Conservation (phyloP, 2,113 vertebrate genomes). For the Semicossyphus pulcher region DNA sequence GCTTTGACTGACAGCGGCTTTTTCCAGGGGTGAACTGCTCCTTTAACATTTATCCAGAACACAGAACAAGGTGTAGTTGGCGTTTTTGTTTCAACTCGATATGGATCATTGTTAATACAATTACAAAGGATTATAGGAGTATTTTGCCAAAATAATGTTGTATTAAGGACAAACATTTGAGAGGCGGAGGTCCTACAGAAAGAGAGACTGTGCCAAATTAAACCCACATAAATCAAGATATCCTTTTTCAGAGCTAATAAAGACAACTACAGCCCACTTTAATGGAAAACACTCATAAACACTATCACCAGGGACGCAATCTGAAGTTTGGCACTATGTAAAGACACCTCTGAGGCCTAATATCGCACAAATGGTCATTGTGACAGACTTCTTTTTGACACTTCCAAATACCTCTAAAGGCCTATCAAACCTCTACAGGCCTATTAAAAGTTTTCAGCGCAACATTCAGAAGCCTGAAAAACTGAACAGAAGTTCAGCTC, state of each 20-base stretch:
- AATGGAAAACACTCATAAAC: conserved; percentile 9
- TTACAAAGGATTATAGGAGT: no score
- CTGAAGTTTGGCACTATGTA: not conserved
- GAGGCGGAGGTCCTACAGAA: no score
- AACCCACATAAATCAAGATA: conserved; percentile 19
- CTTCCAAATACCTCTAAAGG: not conserved
- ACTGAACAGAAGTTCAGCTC: conserved; percentile 6
- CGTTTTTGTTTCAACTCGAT: no score
- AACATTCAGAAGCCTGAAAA: not conserved
- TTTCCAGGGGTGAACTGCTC: no score
- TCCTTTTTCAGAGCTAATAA: conserved; percentile 24
- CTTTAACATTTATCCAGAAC: no score
- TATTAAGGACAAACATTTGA: no score
- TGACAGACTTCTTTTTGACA: not conserved
- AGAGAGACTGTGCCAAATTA: not conserved
- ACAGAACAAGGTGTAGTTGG: no score
- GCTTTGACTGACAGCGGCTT: no score
- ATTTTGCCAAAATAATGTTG: no score
- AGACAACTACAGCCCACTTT: not conserved
- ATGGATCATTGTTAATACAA: no score
- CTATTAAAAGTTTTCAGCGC: not conserved
- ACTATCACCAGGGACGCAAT: conserved; percentile 27
- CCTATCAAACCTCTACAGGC: conserved; percentile 2
- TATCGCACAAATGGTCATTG: not conserved
- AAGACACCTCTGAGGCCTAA: not conserved